Evolutionary conservation across 2,888 invertebrate genomes (phyloP).

Genomic region (Clusia tigrina): DNA sequence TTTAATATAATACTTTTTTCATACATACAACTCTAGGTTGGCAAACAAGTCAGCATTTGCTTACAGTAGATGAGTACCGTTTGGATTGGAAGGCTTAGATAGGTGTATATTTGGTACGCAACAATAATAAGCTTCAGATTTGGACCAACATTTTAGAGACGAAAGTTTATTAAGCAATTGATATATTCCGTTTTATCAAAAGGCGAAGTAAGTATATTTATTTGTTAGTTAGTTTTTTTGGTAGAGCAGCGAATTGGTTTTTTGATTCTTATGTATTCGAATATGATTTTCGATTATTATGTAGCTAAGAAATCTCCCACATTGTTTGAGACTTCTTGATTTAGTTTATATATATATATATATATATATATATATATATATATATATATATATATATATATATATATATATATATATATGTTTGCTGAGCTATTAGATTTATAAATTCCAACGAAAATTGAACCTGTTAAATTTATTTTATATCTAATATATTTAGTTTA

Average conservation of each 20-base stretch:
- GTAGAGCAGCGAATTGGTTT: background rate
- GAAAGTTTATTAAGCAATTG: background rate
- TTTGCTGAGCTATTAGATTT: too few species aligned
- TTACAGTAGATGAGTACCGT: constrained; percentile 71
- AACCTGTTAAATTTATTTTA: background rate
- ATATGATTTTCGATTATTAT: too few species aligned
- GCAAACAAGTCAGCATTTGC: constrained; percentile 68
- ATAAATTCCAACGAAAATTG: background rate
- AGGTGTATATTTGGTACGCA: background rate
- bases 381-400: too few species aligned
- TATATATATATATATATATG: too few species aligned
- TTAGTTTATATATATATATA: too few species aligned
- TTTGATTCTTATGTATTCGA: background rate
- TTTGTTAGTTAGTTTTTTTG: background rate
- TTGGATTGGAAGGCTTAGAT: constrained; percentile 62
- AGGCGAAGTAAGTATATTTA: too few species aligned
- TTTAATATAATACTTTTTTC: background rate
- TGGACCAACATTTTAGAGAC: background rate
- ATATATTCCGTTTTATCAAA: background rate
- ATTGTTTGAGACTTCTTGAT: too few species aligned
- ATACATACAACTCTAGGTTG: constrained; percentile 68
- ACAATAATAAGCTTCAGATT: background rate
- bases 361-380: too few species aligned
- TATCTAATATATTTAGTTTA: background rate
- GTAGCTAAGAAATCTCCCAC: too few species aligned